Evolutionary conservation across 2,888 invertebrate genomes (phyloP).

Genomic region (Pteria penguin): DNA sequence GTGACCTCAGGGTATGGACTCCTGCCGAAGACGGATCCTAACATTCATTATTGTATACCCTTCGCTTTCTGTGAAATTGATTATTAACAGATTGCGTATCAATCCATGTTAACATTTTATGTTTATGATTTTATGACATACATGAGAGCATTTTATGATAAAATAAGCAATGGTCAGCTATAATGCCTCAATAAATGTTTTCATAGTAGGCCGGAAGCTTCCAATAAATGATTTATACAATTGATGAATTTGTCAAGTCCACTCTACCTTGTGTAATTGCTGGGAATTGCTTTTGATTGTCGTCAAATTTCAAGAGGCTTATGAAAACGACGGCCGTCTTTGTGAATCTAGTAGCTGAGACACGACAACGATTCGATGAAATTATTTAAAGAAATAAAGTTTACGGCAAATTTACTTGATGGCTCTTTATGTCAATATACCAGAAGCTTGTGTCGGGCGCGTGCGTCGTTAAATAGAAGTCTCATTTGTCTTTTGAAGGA

Average conservation of each 20-base stretch:
- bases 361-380: background rate
- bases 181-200: no score
- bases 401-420: background rate
- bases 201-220: no score
- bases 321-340: background rate
- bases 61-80: no score
- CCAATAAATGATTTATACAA: background rate
- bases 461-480: background rate
- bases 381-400: background rate
- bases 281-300: background rate
- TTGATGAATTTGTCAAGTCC: background rate
- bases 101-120: no score
- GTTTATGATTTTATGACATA: no score
- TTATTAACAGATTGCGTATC: no score
- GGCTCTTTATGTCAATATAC: background rate
- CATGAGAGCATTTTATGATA: no score
- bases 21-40: no score
- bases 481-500: background rate
- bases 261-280: background rate
- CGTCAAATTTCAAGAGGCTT: background rate
- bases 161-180: no score
- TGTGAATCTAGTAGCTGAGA: background rate
- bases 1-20: no score
- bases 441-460: background rate
- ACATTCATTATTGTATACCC: no score